phyloP scores from a whole-genome alignment of 2,888 invertebrate species.

The Limnephilus lunatus region DNA sequence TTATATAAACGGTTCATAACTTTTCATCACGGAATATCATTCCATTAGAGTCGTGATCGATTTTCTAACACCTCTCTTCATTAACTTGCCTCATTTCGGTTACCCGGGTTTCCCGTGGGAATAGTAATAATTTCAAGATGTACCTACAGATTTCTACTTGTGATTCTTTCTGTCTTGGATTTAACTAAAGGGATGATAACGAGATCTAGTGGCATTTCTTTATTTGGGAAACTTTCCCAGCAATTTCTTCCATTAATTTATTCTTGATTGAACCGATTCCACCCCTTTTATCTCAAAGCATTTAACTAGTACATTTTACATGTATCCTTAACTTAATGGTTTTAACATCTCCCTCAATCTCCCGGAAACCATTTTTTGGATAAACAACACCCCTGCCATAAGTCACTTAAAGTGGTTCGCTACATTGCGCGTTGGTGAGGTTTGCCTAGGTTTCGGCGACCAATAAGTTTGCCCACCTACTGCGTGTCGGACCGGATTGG shows the following conservation, averaged over 20 bases:
- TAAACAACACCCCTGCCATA: too few relatives aligned
- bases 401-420: too few relatives aligned
- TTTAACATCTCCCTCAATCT: too few relatives aligned
- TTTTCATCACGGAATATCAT: slow-evolving; percentile 9
- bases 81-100: background rate
- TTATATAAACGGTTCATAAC: slow-evolving; percentile 12
- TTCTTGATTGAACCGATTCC: background rate
- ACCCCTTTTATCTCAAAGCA: background rate
- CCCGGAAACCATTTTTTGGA: too few relatives aligned
- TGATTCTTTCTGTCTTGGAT: too few relatives aligned
- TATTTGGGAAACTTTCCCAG: background rate
- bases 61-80: background rate
- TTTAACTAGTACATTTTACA: background rate
- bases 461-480: too few relatives aligned
- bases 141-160: too few relatives aligned
- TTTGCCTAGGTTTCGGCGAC: too few relatives aligned
- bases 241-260: background rate
- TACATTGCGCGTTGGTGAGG: too few relatives aligned
- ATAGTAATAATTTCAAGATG: background rate
- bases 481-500: too few relatives aligned
- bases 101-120: background rate
- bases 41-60: slow-evolving; percentile 15
- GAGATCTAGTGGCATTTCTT: background rate
- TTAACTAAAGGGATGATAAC: too few relatives aligned
- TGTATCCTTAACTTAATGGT: too few relatives aligned